Evolutionary conservation across 2,797 vertebrate species (phyloP), one percentile per base, ranked within the genome.

Genomic region (Aphelocoma californica): DNA sequence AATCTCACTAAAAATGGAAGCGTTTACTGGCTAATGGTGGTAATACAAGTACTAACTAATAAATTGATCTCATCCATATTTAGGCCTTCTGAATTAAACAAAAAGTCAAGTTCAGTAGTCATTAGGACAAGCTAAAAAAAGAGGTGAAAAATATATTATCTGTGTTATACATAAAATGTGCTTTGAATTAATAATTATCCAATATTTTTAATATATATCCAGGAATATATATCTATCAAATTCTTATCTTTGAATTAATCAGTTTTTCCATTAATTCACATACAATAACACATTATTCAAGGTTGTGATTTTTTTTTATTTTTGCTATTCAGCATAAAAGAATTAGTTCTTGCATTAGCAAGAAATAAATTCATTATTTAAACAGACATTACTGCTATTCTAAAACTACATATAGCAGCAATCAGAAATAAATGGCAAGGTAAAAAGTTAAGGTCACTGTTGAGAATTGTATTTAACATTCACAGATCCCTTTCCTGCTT

Each of bases 291-390:
- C 3, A 34, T 47, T 78, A 34, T 25, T 20, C 17, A n/a, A 7
- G 9, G 18, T 65, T 45, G 20, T 1, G 4, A 1, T 40, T n/a
- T 54, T n/a, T 54, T 26, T 29, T 25, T 0, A 3, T 50, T 64
- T 67, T 86, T 51, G 2, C 28, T 20, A 77, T 57, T 87, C 24
- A 51, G 7, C 1, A 8, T 21, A 15, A 18, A 48, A 51, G 3
- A 61, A 74, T 47, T 64, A 20, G 12, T 16, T 70, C 15, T 72
- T 65, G 9, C 20, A 69, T 25, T 62, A 53, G 2, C 7, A 79
- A 40, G 40, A 40, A 40, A 40, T 40, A 40, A 40, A 75, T 73
- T 84, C 5, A 16, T 79, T 61, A 44, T 86, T 84, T 84, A 67
- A 84, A 61, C 19, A 19, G 9, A 32, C 15, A 48, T 42, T 62